phyloP scores from a whole-genome alignment of 1,140 invertebrate genomes.

The Trissolcus basalis region DNA sequence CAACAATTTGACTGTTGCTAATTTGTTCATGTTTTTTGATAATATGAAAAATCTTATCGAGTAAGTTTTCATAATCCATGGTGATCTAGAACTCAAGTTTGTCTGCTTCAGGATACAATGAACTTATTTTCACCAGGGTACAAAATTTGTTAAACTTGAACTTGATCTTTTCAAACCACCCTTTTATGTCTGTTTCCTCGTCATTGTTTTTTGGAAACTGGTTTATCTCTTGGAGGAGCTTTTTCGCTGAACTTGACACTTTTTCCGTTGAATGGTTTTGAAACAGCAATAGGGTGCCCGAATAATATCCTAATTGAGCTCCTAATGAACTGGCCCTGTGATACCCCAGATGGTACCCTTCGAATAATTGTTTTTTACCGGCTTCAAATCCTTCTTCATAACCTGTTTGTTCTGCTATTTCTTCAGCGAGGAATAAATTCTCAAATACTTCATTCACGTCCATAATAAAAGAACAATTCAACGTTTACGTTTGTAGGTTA shows the following conservation, averaged over 20 bases:
- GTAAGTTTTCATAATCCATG: constrained; percentile 68
- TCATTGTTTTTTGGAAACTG: constrained; percentile 81
- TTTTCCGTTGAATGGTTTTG: constrained; percentile 70
- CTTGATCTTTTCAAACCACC: constrained; percentile 79
- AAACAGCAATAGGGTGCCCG: constrained; percentile 65
- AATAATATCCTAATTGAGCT: constrained; percentile 71
- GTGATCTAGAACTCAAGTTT: constrained; percentile 76
- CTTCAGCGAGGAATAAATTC: constrained; percentile 69
- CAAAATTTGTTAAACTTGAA: constrained; percentile 82
- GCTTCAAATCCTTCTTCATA: constrained; percentile 67
- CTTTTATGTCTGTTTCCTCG: constrained; percentile 80
- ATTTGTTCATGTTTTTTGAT: constrained; percentile 79
- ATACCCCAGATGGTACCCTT: constrained; percentile 73
- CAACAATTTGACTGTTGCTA: constrained; percentile 87
- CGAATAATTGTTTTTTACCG: constrained; percentile 63
- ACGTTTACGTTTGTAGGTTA: neutral
- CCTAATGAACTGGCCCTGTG: constrained; percentile 69
- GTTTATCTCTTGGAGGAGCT: constrained; percentile 79
- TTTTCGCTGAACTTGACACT: constrained; percentile 76
- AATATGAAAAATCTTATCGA: constrained; percentile 78
- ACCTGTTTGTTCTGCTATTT: constrained; percentile 64
- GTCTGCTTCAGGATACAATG: constrained; percentile 75
- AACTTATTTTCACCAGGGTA: constrained; percentile 80
- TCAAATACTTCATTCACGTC: constrained; percentile 72
- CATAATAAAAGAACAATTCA: constrained; percentile 14